Evolutionary conservation across 2,113 vertebrate genomes (phyloP).

Genomic region (Gymnocephalus cernua): DNA sequence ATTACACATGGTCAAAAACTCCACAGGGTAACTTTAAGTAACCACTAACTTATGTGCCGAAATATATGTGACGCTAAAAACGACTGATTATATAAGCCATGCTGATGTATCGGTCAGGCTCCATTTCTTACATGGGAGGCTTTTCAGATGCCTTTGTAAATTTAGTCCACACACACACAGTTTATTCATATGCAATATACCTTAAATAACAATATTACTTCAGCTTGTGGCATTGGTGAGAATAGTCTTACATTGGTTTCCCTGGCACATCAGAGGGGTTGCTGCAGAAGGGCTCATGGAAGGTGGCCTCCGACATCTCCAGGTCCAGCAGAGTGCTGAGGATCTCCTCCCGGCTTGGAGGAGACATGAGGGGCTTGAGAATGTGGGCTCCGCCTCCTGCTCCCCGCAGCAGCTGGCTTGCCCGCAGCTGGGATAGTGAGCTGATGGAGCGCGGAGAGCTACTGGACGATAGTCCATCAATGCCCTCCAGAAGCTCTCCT

Average conservation of each 20-base stretch:
- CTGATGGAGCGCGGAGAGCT: constrained; percentile 94
- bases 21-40: neutral
- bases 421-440: constrained; percentile 93
- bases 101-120: neutral
- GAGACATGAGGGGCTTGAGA: constrained; percentile 98
- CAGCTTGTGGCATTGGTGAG: neutral
- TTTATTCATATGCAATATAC: neutral
- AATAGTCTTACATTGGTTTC: constrained; percentile 90
- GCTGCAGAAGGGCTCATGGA: constrained; percentile 97
- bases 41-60: neutral
- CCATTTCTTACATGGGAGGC: neutral
- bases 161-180: neutral
- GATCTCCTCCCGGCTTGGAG: constrained; percentile 96
- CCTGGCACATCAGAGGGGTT: constrained; percentile 94
- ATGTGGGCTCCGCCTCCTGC: constrained; percentile 86
- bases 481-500: constrained; percentile 89
- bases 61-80: neutral
- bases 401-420: constrained; percentile 87
- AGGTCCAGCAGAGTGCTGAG: constrained; percentile 91
- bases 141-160: neutral
- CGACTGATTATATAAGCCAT: neutral
- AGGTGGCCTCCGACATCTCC: constrained; percentile 93
- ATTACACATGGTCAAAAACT: neutral
- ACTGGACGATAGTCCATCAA: constrained; percentile 89
- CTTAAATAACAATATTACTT: neutral